Evolutionary conservation across 2,888 invertebrate genomes (phyloP).

Genomic region (Nephrocerus scutellatus): DNA sequence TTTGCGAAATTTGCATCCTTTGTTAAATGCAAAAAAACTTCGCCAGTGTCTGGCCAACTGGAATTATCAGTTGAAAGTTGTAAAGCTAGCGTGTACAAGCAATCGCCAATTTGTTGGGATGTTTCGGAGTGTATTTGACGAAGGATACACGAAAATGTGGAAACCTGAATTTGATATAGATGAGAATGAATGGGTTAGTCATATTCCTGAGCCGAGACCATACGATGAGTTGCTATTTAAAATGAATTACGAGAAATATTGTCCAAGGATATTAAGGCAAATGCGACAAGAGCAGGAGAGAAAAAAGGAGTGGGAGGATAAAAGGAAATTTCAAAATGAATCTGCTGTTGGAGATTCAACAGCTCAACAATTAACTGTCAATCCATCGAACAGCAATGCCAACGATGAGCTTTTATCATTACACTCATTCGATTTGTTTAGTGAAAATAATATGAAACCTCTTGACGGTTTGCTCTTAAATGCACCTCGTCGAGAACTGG

Average conservation of each 20-base stretch:
- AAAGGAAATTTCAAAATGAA: no score
- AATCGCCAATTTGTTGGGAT: conserved; percentile 27
- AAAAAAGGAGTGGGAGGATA: no score
- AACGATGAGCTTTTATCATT: conserved; percentile 18
- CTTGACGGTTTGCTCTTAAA: conserved; percentile 22
- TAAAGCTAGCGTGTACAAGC: conserved; percentile 25
- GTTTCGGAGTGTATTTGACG: conserved; percentile 23
- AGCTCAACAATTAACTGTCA: background rate
- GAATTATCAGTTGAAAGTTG: conserved; percentile 23
- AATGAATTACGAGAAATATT: conserved; percentile 18
- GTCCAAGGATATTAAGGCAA: no score
- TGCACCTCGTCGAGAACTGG: conserved; percentile 31
- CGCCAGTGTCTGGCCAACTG: conserved; percentile 23
- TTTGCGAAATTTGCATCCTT: conserved; percentile 30
- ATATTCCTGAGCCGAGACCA: conserved; percentile 15
- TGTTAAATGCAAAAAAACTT: conserved; percentile 28
- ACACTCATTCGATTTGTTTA: conserved; percentile 30
- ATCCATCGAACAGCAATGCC: background rate
- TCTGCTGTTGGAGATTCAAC: no score
- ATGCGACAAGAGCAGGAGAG: no score
- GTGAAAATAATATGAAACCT: conserved; percentile 36
- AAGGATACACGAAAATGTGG: background rate
- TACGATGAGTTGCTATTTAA: conserved; percentile 21
- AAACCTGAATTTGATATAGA: conserved; percentile 27
- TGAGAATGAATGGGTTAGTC: conserved; percentile 30